These are phyloP conservation scores for Tadarida brasiliensis DNA, from an alignment of 2,797 vertebrate species.

Conservation along the genomic window DNA sequence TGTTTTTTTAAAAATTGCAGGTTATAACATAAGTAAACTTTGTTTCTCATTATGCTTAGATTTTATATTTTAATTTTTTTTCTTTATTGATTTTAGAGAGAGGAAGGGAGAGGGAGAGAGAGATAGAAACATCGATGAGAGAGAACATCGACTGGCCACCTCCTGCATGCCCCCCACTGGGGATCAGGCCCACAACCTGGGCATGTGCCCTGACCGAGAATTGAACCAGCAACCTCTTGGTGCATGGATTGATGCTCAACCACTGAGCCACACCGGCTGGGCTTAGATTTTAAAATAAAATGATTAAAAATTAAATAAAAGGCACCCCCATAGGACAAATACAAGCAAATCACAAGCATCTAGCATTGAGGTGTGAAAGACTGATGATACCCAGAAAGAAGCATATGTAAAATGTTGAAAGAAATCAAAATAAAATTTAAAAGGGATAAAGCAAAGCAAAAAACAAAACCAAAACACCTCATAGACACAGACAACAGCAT, in stretches of 20 bases:
- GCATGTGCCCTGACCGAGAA: no score
- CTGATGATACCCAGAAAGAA: background rate
- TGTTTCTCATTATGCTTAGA: background rate
- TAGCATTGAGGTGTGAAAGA: background rate
- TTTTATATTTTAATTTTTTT: no score
- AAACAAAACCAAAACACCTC: no score
- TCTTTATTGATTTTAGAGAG: no score
- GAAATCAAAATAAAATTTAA: background rate
- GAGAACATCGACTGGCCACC: no score
- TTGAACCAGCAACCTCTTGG: no score
- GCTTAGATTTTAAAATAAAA: constrained; percentile 20
- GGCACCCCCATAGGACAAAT: background rate
- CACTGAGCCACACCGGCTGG: no score
- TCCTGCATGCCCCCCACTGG: no score
- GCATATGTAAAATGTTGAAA: background rate
- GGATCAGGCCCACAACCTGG: no score
- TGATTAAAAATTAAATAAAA: background rate
- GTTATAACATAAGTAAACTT: background rate
- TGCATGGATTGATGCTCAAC: no score
- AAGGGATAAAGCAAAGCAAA: background rate
- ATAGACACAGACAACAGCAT: background rate
- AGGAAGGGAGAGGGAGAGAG: no score
- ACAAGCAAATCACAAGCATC: background rate
- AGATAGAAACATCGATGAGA: no score
- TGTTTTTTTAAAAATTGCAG: background rate